Base-by-base conservation (phyloP, 2,888 invertebrate species). In the Phalangium opilio region DNA sequence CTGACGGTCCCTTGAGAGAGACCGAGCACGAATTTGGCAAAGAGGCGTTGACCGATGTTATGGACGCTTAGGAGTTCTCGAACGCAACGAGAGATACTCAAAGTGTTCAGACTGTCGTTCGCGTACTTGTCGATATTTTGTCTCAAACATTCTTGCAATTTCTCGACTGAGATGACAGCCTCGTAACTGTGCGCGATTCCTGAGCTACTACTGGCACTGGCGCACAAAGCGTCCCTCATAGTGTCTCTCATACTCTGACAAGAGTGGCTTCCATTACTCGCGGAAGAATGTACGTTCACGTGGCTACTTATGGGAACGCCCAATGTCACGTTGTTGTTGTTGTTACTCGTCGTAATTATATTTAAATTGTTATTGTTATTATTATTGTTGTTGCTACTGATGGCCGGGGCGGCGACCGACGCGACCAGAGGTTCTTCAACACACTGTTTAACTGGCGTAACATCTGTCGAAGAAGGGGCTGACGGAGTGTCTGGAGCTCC, bases 11-110 rank as follows among this genome's bases (percentile, higher is more conserved):
- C 98, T 69, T 98, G 96, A 53, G 83, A 91, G 53, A 90, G 72
- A 1, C 96, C 96, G 58, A 98, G 77, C 43, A 98, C 89, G 70
- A 95, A 95, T 67, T 96, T 96, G 60, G 98, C 98, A 70, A 98
- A 98, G 60, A 98, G 73, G 52, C 98, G 76, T 71, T 98, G 98
- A 3, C 98, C 98, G 60, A 98, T 96, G 68, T 98, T 95, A 71
- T 96, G 91, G 58, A 91, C 86, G 53, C 90, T 91, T 33, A 96
- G 73, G 47, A 96, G 71, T 63, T 96, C 95, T 12, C 95, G 74
- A 10, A 96, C 93, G 54, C 87, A 76, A 57, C 93, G 76, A 49
- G 93, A 84, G 61, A 95, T 68, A 68, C 87, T 83, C 49, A 91
- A 71, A n/a, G 95, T 95, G 69, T 95, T 95, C 55, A 95, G 73